Percentiles rank a stretch among this genome's conserved stretches.
Conservation (phyloP, 2,113 vertebrate species). For the Henicopernis longicauda region DNA sequence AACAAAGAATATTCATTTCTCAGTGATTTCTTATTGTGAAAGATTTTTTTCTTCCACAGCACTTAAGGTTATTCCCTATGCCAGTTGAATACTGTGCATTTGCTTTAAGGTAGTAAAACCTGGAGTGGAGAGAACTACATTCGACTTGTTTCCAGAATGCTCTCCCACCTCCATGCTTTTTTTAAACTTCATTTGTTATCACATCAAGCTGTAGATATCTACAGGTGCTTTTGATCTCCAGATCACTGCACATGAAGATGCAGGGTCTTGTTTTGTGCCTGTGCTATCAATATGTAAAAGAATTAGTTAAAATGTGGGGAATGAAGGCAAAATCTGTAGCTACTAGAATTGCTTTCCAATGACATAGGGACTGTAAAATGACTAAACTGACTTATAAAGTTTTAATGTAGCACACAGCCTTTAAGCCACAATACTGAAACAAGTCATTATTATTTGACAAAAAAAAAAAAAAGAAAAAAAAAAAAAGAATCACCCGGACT, state of each 20-base stretch:
- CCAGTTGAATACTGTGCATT: neutral
- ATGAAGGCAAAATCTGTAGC: neutral
- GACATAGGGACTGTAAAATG: neutral
- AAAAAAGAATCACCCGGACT: neutral
- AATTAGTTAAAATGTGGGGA: neutral
- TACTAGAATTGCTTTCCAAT: neutral
- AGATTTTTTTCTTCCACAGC: neutral
- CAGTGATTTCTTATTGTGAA: neutral
- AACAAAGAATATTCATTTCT: neutral
- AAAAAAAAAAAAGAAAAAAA: no score
- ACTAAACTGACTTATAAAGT: neutral
- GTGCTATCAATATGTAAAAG: neutral
- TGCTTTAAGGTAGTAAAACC: neutral
- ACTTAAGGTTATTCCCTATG: neutral
- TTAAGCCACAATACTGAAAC: neutral
- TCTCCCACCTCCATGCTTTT: neutral
- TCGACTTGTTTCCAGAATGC: neutral
- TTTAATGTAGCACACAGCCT: neutral
- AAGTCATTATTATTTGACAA: neutral
- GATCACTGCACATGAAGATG: neutral
- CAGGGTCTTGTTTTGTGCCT: neutral
- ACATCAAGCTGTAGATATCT: neutral
- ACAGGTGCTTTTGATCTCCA: neutral
- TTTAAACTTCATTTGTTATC: neutral
- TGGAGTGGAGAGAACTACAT: neutral